Percentiles rank a stretch among this genome's conserved stretches.
phyloP scores from a whole-genome alignment of 2,888 invertebrate genomes.

The Tethea ocularis region DNA sequence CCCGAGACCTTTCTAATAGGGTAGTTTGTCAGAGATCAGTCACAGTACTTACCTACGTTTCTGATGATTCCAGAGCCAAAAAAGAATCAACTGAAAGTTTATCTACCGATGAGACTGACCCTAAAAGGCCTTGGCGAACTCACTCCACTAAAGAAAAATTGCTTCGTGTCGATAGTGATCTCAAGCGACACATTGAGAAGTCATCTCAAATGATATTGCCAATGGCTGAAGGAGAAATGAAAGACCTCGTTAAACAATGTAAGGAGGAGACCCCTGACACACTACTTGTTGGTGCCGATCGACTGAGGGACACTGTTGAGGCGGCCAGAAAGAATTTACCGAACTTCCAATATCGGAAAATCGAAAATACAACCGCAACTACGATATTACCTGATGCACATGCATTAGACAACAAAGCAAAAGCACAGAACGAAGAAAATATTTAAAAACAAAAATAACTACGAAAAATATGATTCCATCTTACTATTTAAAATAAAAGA shows the following conservation, averaged over 20 bases:
- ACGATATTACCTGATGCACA: slow-evolving; percentile 60
- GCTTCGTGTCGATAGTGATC: slow-evolving; percentile 62
- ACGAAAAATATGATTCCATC: no score
- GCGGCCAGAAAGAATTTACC: slow-evolving; percentile 65
- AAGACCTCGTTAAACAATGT: slow-evolving; percentile 58
- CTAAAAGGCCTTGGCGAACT: slow-evolving; percentile 72
- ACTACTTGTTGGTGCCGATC: slow-evolving; percentile 41
- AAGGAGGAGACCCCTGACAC: slow-evolving; percentile 39
- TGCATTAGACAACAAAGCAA: slow-evolving; percentile 17
- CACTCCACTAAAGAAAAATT: slow-evolving; percentile 68
- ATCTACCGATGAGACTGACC: slow-evolving; percentile 42
- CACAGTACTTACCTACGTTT: neutral
- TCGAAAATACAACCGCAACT: slow-evolving; percentile 68
- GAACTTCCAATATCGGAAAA: slow-evolving; percentile 67
- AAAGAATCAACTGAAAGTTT: slow-evolving; percentile 34
- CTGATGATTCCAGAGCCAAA: slow-evolving; percentile 45
- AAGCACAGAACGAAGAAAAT: neutral
- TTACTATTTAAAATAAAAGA: no score
- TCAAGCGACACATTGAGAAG: slow-evolving; percentile 64
- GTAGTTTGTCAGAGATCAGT: neutral
- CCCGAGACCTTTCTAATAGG: slow-evolving; percentile 7
- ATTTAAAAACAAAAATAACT: neutral
- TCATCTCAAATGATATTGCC: slow-evolving; percentile 52
- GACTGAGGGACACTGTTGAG: slow-evolving; percentile 62
- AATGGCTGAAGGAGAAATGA: slow-evolving; percentile 56